Evolutionary conservation across 1,140 invertebrate genomes (phyloP), one percentile per base, ranked within the genome.

Genomic region (Belonocnema kinseyi): DNA sequence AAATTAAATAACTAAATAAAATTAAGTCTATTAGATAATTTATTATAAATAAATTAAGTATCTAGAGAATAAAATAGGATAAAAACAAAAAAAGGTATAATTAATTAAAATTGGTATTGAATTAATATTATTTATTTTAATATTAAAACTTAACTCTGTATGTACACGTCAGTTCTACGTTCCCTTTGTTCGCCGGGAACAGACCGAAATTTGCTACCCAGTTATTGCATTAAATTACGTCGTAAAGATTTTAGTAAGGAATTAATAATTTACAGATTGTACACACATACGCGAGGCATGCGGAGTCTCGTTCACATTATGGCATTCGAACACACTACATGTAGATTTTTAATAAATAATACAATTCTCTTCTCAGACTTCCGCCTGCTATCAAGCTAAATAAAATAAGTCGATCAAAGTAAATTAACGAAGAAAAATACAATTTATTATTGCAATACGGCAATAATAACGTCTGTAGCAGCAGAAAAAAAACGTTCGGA

Each of bases 111-210:
- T 10, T 0, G 2, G 58, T 54, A 71, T 80, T 75, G 46, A 77
- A 81, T 79, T 81, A 81, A 80, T 81, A 81, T 75, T 74, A 77
- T 74, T 78, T 83, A 78, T 83, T 87, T 85, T 85, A 84, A 85
- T 85, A 87, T 88, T 88, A 88, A 83, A 81, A 80, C 83, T 87
- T 88, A 90, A 85, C 10, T 81, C 85, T 87, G 85, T 90, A 88
- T 90, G 78, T 88, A 90, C 89, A 90, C 85, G 77, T 89, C 86
- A 87, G 81, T 88, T 87, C 88, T 86, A 86, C 26, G 54, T 83
- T 82, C 70, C 81, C 78, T 76, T 52, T 78, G 3, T 77, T 77
- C 76, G 26, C 17, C 76, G 72, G 73, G 58, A 80, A 81, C 73
- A 76, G 61, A 75, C 74, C 81, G 73, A 77, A 77, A 81, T 73